Evolutionary conservation across 2,797 vertebrate species (phyloP).

Genomic region (Lerista edwardsae): DNA sequence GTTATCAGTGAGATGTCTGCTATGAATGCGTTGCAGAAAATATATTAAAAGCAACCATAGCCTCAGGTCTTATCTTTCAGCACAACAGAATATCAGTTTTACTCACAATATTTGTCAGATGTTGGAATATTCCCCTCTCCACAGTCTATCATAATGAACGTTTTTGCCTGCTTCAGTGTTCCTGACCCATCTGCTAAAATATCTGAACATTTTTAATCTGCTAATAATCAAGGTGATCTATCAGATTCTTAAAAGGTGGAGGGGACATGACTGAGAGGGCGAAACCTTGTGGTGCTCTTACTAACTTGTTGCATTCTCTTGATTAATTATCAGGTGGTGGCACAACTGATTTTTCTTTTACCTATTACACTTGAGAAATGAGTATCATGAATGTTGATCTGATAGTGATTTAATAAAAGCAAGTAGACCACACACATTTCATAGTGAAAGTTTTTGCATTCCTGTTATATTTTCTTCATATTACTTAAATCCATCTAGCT

Average conservation of each 20-base stretch:
- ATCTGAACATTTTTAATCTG: constrained; percentile 26
- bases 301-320: constrained; percentile 62
- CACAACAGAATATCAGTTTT: background rate
- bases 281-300: constrained; percentile 39
- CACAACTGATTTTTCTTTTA: constrained; percentile 64
- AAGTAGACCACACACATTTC: constrained; percentile 48
- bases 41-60: constrained; percentile 23
- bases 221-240: constrained; percentile 49
- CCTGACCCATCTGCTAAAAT: constrained; percentile 33
- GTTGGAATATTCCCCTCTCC: background rate
- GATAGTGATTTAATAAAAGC: constrained; percentile 82
- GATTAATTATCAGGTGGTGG: constrained; percentile 76
- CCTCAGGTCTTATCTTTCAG: background rate
- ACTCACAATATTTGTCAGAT: background rate
- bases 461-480: constrained; percentile 21
- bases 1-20: constrained; percentile 10
- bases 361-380: constrained; percentile 17
- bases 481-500: constrained; percentile 10
- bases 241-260: constrained; percentile 56
- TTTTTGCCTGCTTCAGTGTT: constrained; percentile 68
- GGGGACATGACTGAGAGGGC: constrained; percentile 32
- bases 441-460: background rate
- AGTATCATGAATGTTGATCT: constrained; percentile 61
- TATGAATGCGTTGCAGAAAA: constrained; percentile 1
- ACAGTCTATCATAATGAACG: background rate